These are phyloP conservation scores for Aporophyla nigra DNA, from an alignment of 2,888 invertebrate genomes.

Conservation along the genomic window DNA sequence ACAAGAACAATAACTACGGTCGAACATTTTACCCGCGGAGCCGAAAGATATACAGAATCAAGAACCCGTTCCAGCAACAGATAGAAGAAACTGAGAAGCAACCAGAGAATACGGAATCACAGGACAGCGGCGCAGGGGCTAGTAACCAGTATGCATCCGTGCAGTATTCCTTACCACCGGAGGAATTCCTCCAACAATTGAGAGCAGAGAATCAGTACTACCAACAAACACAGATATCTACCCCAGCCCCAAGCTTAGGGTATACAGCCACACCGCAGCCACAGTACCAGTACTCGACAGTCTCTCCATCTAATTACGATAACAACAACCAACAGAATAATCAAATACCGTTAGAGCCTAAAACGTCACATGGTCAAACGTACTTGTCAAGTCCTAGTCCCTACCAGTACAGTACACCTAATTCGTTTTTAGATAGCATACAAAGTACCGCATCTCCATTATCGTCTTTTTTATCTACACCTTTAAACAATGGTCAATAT, in stretches of 20 bases:
- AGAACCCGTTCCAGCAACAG: constrained; percentile 86
- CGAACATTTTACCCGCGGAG: constrained; percentile 77
- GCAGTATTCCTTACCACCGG: constrained; percentile 89
- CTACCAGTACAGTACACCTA: constrained; percentile 80
- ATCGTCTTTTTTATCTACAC: constrained; percentile 82
- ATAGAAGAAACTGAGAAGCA: constrained; percentile 76
- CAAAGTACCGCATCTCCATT: constrained; percentile 84
- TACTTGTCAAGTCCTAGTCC: constrained; percentile 78
- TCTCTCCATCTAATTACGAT: constrained; percentile 78
- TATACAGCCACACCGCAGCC: constrained; percentile 87
- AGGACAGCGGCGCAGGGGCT: constrained; percentile 85
- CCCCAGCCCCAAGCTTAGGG: constrained; percentile 80
- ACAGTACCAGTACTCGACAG: constrained; percentile 85
- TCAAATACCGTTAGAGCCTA: constrained; percentile 80
- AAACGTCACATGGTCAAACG: constrained; percentile 75
- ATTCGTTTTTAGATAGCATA: constrained; percentile 77
- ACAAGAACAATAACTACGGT: constrained; percentile 79
- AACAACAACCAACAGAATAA: constrained; percentile 78
- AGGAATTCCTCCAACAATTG: constrained; percentile 87
- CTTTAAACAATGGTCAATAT: constrained; percentile 81
- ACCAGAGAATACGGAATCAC: constrained; percentile 72
- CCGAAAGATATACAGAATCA: constrained; percentile 85
- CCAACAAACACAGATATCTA: constrained; percentile 80
- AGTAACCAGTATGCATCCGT: constrained; percentile 88
- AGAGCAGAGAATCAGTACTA: constrained; percentile 85